Conservation (phyloP, 2,888 invertebrate genomes). For the Eilema sororculum region DNA sequence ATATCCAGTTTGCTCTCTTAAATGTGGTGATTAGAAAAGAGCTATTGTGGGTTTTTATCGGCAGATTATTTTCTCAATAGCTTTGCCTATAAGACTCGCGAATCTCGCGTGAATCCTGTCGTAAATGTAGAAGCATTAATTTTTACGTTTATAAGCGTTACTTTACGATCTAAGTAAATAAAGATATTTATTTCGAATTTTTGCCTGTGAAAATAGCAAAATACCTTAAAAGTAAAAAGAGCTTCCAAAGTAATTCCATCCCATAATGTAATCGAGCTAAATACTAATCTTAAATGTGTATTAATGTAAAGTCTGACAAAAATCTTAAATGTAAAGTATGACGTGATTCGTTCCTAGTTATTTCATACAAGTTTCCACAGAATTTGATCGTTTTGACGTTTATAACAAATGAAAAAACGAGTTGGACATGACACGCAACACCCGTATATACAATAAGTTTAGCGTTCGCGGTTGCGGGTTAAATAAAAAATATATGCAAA, state of each 20-base stretch:
- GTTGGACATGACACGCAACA: background rate
- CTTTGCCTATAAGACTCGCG: background rate
- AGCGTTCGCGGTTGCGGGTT: background rate
- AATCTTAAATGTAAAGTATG: too few species aligned
- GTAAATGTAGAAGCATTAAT: background rate
- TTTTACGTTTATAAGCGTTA: background rate
- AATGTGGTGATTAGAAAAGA: background rate
- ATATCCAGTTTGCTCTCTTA: too few species aligned
- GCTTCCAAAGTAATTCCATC: background rate
- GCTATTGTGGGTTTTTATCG: background rate
- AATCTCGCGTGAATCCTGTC: background rate
- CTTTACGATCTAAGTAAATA: background rate
- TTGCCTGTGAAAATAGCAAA: background rate
- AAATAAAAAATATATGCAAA: background rate
- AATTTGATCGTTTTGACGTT: background rate
- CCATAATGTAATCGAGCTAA: background rate
- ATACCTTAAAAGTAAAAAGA: background rate
- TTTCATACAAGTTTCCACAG: background rate
- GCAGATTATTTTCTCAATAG: background rate
- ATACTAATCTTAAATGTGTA: background rate
- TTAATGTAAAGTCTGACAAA: too few species aligned
- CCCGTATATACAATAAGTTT: background rate
- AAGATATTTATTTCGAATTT: background rate
- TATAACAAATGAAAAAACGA: background rate
- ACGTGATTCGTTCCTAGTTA: background rate